phyloP scores from a whole-genome alignment of 2,888 invertebrate genomes.

The Torymus texanus region DNA sequence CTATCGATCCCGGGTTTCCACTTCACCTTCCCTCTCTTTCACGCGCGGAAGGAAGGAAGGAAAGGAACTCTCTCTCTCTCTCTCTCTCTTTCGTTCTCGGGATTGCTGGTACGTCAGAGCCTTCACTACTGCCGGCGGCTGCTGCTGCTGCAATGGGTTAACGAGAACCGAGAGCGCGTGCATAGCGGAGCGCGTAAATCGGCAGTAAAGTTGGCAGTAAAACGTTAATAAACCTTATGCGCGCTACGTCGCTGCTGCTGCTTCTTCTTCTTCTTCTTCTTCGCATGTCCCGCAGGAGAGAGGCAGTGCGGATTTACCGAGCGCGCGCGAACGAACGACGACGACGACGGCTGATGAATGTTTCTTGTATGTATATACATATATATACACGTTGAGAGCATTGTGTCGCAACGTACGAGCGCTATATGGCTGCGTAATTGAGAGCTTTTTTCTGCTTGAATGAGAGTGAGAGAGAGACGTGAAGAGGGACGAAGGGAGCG shows the following conservation, averaged over 20 bases:
- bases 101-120: too few relatives aligned
- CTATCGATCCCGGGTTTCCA: too few relatives aligned
- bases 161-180: constrained; percentile 49
- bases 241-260: background rate
- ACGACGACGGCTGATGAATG: constrained; percentile 25
- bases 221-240: constrained; percentile 65
- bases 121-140: background rate
- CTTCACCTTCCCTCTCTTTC: background rate
- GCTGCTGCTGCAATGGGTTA: constrained; percentile 44
- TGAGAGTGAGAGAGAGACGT: constrained; percentile 7
- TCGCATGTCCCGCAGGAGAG: background rate
- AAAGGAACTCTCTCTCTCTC: background rate
- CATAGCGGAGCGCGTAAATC: constrained; percentile 62
- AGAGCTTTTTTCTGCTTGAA: constrained; percentile 50
- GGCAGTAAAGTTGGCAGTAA: constrained; percentile 66
- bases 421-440: constrained; percentile 46
- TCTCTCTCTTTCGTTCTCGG: too few relatives aligned
- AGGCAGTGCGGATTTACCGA: constrained; percentile 18
- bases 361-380: constrained; percentile 23
- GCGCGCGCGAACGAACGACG: background rate
- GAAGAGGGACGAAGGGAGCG: too few relatives aligned
- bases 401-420: constrained; percentile 9
- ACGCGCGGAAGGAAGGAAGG: constrained; percentile 23
- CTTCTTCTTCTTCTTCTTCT: constrained; percentile 1
- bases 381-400: background rate